A percentile compares a stretch with the other conserved stretches of the same genome.
Conservation (phyloP, 2,797 vertebrate genomes). For the Semaprochilodus insignis region DNA sequence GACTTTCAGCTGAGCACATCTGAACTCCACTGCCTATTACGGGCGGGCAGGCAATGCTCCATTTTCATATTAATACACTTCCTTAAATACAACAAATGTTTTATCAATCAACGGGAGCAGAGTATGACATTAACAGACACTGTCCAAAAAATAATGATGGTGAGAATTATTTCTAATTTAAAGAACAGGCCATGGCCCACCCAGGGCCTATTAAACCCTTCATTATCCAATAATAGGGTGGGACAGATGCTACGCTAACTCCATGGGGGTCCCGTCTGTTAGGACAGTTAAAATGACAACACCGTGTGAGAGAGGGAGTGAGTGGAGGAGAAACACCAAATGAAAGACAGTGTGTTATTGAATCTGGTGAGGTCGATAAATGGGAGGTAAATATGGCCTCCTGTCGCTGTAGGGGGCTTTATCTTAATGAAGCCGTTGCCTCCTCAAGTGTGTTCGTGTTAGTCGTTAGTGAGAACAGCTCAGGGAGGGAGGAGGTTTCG, state of each 20-base stretch:
- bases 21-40: not conserved
- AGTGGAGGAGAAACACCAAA: not conserved
- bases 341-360: not conserved
- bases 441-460: conserved; percentile 26
- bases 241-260: not conserved
- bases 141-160: not conserved
- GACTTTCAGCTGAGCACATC: not conserved
- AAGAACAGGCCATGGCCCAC: not conserved
- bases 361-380: conserved; percentile 34
- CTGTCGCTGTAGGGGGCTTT: not conserved
- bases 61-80: not conserved
- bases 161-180: not conserved
- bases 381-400: conserved; percentile 28
- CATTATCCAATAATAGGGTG: conserved; percentile 36
- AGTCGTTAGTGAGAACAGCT: conserved; percentile 22
- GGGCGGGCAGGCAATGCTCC: too few relatives aligned
- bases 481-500: conserved; percentile 6
- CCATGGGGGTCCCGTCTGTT: conserved; percentile 24
- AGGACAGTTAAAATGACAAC: not conserved
- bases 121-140: not conserved
- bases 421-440: conserved; percentile 28
- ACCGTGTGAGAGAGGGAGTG: not conserved
- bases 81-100: not conserved
- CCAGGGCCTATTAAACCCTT: conserved; percentile 5
- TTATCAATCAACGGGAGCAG: not conserved